A percentile compares a stretch with the other conserved stretches of the same genome.
phyloP scores from a whole-genome alignment of 2,113 vertebrate genomes.

The Taxidea taxus region DNA sequence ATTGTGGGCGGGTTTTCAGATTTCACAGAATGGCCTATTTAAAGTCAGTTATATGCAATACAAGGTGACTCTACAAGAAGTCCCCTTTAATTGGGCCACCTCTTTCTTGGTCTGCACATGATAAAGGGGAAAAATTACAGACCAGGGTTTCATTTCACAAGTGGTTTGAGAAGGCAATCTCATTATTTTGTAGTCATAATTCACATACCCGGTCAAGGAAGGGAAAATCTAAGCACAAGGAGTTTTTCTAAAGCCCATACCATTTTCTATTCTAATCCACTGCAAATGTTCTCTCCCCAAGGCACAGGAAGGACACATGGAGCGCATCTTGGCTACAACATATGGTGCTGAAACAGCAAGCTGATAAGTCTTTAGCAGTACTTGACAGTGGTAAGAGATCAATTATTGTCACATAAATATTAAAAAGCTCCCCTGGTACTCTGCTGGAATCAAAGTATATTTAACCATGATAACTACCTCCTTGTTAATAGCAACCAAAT shows the following conservation, averaged over 20 bases:
- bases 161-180: not conserved
- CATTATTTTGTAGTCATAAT: conserved; percentile 23
- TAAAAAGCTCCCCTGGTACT: conserved; percentile 76
- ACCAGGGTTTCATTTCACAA: not conserved
- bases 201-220: not conserved
- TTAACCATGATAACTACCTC: conserved; percentile 71
- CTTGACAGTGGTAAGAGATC: conserved; percentile 83
- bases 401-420: conserved; percentile 82
- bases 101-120: not conserved
- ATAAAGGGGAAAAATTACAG: not conserved
- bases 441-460: conserved; percentile 65
- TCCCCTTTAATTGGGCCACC: conserved; percentile 6
- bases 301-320: conserved; percentile 78
- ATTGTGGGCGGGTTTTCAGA: conserved; percentile 39
- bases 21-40: conserved; percentile 53
- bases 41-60: conserved; percentile 39
- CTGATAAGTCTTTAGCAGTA: conserved; percentile 80
- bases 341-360: conserved; percentile 82
- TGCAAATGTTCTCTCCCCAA: conserved; percentile 77
- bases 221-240: conserved; percentile 40
- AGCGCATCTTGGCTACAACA: conserved; percentile 75
- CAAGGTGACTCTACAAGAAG: conserved; percentile 10
- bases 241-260: conserved; percentile 46
- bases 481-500: conserved; percentile 59
- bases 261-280: conserved; percentile 75